phyloP scores from a whole-genome alignment of 2,797 vertebrate genomes.

The Prionace glauca region DNA sequence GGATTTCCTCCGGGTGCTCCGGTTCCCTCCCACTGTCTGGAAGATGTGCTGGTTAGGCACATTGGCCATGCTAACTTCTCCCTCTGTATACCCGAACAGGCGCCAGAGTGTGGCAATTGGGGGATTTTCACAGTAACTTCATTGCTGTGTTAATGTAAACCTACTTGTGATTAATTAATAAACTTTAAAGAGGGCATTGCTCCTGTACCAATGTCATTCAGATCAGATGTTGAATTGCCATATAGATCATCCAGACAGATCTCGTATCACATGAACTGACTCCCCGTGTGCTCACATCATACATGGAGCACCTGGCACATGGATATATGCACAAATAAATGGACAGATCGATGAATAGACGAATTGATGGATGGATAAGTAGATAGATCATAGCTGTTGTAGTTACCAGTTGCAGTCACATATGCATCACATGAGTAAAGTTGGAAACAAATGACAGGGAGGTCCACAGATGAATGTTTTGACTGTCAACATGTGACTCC shows the following conservation, averaged over 20 bases:
- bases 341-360: neutral
- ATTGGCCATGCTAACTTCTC: too few relatives aligned
- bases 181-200: neutral
- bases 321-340: neutral
- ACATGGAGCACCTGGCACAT: neutral
- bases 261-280: neutral
- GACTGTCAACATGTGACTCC: neutral
- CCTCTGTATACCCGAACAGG: too few relatives aligned
- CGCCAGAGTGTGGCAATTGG: too few relatives aligned
- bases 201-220: neutral
- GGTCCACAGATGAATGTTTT: neutral
- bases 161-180: too few relatives aligned
- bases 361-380: neutral
- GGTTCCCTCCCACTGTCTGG: too few relatives aligned
- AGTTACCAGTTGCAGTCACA: neutral
- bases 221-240: neutral
- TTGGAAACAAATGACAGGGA: neutral
- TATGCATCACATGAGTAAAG: neutral
- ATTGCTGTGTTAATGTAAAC: too few relatives aligned
- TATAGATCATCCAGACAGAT: neutral
- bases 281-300: neutral
- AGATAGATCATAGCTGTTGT: neutral
- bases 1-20: too few relatives aligned
- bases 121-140: too few relatives aligned
- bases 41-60: too few relatives aligned